Evolutionary conservation across 92 coral and sea anemone species (phyloP).

Genomic region (Heliopora coerulea): DNA sequence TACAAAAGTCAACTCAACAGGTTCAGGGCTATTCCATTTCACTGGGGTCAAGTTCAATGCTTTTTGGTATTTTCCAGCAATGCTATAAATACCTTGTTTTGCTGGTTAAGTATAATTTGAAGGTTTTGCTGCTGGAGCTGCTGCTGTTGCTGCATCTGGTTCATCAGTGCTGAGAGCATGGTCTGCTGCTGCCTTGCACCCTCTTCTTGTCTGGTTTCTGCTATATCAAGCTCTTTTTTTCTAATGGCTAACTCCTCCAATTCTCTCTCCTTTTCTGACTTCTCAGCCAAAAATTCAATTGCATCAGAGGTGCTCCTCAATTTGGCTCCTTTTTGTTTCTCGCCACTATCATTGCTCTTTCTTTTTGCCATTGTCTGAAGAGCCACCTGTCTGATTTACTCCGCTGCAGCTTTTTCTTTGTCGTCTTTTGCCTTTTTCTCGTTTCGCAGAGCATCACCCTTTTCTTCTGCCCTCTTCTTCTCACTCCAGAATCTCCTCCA

Average conservation of each 20-base stretch:
- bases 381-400: constrained; percentile 40
- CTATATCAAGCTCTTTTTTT: background rate
- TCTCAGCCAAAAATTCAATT: constrained; percentile 28
- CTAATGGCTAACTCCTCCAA: constrained; percentile 22
- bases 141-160: background rate
- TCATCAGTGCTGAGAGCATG: too few relatives aligned
- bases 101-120: constrained; percentile 30
- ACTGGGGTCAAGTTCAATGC: too few relatives aligned
- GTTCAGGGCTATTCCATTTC: too few relatives aligned
- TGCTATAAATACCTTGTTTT: background rate
- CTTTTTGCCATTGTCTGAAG: constrained; percentile 48
- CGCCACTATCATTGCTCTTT: background rate
- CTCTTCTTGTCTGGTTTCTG: too few relatives aligned
- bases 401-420: constrained; percentile 35
- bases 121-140: background rate
- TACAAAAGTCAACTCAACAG: too few relatives aligned
- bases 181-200: too few relatives aligned
- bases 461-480: background rate
- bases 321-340: constrained; percentile 26
- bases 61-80: too few relatives aligned
- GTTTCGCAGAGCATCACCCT: constrained; percentile 1
- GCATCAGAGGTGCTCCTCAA: constrained; percentile 24
- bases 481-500: constrained; percentile 35
- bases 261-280: constrained; percentile 12
- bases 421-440: background rate